These are phyloP conservation scores for Girardinichthys multiradiatus DNA, from an alignment of 2,113 vertebrate genomes.

Conservation along the genomic window DNA sequence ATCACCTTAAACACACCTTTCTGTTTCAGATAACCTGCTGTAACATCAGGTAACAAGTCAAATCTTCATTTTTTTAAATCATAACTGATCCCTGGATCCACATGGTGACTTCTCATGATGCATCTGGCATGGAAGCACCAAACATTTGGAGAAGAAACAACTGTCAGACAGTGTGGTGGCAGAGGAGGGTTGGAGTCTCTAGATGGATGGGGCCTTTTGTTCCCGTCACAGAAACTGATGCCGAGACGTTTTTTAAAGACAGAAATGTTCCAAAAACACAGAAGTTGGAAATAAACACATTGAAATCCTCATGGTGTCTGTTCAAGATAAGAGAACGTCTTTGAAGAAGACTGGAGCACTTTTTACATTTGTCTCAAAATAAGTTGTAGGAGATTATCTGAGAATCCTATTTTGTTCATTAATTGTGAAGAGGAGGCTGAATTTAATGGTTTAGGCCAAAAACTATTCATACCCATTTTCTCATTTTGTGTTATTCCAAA, in stretches of 20 bases:
- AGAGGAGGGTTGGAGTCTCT: conserved; percentile 8
- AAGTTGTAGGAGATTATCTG: conserved; percentile 8
- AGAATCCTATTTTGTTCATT: conserved; percentile 29
- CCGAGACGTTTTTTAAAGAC: conserved; percentile 30
- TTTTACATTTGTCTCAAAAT: conserved; percentile 33
- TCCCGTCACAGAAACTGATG: conserved; percentile 40
- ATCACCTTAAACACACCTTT: too few species aligned
- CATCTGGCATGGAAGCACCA: not conserved
- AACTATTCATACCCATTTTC: too few species aligned
- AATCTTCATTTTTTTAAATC: too few species aligned
- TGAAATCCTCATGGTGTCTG: conserved; percentile 26
- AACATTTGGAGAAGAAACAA: not conserved
- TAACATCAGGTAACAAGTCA: too few species aligned
- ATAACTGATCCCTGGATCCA: too few species aligned
- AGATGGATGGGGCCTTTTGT: conserved; percentile 49
- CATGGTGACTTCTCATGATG: not conserved
- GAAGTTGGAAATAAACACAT: conserved; percentile 37
- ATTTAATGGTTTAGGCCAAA: conserved; percentile 14
- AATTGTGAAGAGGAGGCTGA: conserved; percentile 5
- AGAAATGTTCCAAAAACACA: conserved; percentile 45
- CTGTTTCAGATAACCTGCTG: too few species aligned
- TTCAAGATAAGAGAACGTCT: conserved; percentile 45
- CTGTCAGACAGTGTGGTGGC: not conserved
- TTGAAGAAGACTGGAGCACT: conserved; percentile 38
- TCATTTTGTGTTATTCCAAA: too few species aligned